Evolutionary conservation across 2,888 invertebrate genomes (phyloP), one percentile per base, ranked within the genome.

Genomic region (Drosophila dives): DNA sequence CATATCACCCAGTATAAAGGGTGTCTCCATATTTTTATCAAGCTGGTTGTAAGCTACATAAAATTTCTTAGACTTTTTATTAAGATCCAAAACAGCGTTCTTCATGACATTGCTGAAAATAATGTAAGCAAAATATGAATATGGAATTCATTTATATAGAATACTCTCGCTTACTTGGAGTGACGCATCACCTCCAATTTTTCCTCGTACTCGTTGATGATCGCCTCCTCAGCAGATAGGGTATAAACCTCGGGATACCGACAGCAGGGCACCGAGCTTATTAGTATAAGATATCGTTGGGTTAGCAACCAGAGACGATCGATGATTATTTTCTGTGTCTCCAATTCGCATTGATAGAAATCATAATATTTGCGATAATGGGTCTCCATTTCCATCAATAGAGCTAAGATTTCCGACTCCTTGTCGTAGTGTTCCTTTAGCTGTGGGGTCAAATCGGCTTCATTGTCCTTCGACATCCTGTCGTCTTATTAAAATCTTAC

Each of bases 281-380:
- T 77, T 40, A 92, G 54, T 20, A 92, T 84, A 0, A 90, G 69
- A 61, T 91, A 92, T 7, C 91, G 80, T 50, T 91, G 92, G 3
- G 92, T 89, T 4, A 92, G 49, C n/a, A 86, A 64, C 92, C 92
- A 92, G 3, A 92, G 33, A 10, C 91, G 81, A 45, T 86, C 83
- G 17, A 83, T 72, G 1, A 91, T 55, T n/a, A 86, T 82, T 20
- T 77, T 83, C 32, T 91, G 92, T 0, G 72, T 55, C 26, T 76
- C 56, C 34, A 91, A 33, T 76, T 91, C 91, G 29, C 81, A 86
- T 36, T 72, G 64, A 23, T 79, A 76, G 8, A 77, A 55, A 15
- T 78, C 34, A 50, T 84, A 84, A 51, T 83, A 84, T 0, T 83
- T 77, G 0, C 83, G 66, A 45, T 62, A 92, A 6, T 77, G 71